A percentile compares a stretch with the other conserved stretches of the same genome.
Conservation (phyloP, 2,113 vertebrate species). For the Oostethus manadensis region DNA sequence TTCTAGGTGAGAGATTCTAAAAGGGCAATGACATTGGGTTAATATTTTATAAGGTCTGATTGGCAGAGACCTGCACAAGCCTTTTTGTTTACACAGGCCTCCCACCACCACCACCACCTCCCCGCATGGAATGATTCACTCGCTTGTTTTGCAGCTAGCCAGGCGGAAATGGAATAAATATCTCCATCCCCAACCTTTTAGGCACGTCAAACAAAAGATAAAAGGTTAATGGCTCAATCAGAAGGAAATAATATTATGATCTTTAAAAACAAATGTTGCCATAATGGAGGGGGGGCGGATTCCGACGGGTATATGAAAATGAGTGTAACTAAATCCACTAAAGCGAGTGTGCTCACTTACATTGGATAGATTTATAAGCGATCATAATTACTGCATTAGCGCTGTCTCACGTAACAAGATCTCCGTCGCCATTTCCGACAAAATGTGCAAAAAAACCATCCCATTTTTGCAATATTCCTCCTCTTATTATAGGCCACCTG, state of each 20-base stretch:
- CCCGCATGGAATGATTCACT: conserved; percentile 70
- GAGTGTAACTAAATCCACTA: conserved; percentile 62
- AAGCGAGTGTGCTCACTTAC: conserved; percentile 53
- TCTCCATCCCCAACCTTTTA: conserved; percentile 73
- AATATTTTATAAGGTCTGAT: conserved; percentile 95
- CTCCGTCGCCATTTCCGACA: conserved; percentile 59
- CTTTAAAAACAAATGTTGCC: conserved; percentile 37
- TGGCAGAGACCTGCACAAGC: conserved; percentile 77
- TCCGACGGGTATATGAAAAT: conserved; percentile 55
- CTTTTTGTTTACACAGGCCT: conserved; percentile 74
- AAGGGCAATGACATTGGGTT: conserved; percentile 97
- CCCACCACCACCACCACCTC: too few relatives aligned
- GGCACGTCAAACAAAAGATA: conserved; percentile 75
- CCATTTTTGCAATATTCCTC: conserved; percentile 51
- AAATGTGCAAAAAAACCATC: conserved; percentile 56
- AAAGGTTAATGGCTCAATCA: conserved; percentile 79
- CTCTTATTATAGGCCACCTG: conserved; percentile 69
- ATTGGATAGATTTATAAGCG: conserved; percentile 71
- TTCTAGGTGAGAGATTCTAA: conserved; percentile 97
- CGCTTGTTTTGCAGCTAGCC: conserved; percentile 72
- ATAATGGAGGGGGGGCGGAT: conserved; percentile 61
- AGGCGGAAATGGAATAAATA: conserved; percentile 78
- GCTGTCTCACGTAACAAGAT: conserved; percentile 67
- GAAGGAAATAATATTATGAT: conserved; percentile 66
- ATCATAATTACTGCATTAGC: conserved; percentile 71